These are phyloP conservation scores for Coregonus clupeaformis DNA, from an alignment of 2,113 vertebrate species.

Conservation along the genomic window DNA sequence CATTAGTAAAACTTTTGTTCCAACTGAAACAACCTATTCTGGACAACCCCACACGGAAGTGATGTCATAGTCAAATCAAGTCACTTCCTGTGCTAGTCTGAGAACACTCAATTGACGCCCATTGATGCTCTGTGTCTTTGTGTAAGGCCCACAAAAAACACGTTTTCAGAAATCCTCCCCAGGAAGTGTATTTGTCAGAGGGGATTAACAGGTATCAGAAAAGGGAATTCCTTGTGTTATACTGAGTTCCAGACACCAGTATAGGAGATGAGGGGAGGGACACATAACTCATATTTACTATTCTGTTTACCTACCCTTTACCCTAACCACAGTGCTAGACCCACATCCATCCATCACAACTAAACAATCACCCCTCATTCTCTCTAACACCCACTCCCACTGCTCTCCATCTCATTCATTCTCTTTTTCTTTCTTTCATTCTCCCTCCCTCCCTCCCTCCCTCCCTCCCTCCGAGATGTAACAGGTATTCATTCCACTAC, in stretches of 20 bases:
- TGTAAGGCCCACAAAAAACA: no score
- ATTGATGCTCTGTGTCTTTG: neutral
- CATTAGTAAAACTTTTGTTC: neutral
- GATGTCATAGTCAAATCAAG: neutral
- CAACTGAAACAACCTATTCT: neutral
- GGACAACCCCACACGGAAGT: neutral
- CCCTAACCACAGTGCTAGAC: no score
- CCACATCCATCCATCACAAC: no score
- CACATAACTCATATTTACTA: no score
- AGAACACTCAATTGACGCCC: neutral
- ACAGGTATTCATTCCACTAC: constrained; percentile 29
- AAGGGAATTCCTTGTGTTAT: no score
- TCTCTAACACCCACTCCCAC: neutral
- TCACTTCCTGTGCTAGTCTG: neutral
- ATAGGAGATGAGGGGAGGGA: no score
- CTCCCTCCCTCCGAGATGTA: neutral
- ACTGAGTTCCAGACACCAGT: no score
- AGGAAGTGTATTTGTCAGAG: no score
- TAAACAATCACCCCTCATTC: neutral
- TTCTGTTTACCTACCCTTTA: no score
- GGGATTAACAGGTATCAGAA: no score
- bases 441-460: neutral
- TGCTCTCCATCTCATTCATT: neutral
- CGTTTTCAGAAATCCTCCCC: no score
- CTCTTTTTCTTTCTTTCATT: neutral